phyloP scores from a whole-genome alignment of 2,113 vertebrate genomes.

The Boleophthalmus pectinirostris region DNA sequence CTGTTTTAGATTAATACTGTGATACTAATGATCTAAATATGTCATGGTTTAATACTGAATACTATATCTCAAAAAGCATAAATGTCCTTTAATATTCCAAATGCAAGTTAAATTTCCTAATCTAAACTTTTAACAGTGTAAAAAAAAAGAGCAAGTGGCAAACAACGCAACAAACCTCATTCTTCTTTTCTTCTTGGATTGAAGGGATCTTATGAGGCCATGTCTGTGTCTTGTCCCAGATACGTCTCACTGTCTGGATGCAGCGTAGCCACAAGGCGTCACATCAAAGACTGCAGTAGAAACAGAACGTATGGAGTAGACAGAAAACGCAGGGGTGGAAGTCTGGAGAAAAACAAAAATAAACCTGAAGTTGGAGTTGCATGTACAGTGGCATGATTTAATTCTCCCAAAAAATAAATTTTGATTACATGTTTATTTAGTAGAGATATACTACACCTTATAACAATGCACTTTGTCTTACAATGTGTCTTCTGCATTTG shows the following conservation, averaged over 20 bases:
- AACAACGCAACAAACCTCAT: neutral
- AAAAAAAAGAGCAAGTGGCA: constrained; percentile 8
- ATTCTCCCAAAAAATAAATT: no score
- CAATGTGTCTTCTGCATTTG: no score
- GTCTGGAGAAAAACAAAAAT: neutral
- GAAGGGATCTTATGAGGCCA: constrained; percentile 13
- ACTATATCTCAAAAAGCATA: no score
- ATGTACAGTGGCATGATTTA: no score
- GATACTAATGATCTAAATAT: no score
- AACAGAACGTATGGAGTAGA: constrained; percentile 11
- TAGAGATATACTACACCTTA: no score
- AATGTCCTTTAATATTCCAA: no score
- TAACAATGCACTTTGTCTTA: no score
- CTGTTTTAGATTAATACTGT: no score
- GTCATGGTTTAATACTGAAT: no score
- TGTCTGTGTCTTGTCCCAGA: constrained; percentile 65
- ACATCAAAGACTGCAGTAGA: constrained; percentile 56
- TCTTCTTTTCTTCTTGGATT: constrained; percentile 6
- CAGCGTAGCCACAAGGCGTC: constrained; percentile 41
- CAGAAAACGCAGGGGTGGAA: neutral
- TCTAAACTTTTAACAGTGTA: neutral
- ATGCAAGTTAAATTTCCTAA: no score
- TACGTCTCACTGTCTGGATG: constrained; percentile 55
- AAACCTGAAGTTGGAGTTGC: neutral
- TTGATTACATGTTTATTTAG: no score